These are phyloP conservation scores for Rhagophthalmus giganteus DNA, from an alignment of 2,888 invertebrate species.

Conservation along the genomic window DNA sequence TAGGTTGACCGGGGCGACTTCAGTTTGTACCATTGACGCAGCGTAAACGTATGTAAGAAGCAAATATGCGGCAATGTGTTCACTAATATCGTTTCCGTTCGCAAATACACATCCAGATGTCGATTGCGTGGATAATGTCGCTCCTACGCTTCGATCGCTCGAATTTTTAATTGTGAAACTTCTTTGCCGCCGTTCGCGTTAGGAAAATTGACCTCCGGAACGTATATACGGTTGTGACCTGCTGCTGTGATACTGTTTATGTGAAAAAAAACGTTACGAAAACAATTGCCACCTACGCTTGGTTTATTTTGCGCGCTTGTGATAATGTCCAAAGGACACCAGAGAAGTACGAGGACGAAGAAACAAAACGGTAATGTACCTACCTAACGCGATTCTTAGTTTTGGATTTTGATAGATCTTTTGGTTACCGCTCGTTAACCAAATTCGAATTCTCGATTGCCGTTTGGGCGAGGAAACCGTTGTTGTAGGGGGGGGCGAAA, in stretches of 20 bases:
- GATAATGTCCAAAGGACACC: constrained; percentile 44
- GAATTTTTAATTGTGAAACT: not conserved
- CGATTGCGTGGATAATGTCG: constrained; percentile 27
- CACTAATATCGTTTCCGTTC: constrained; percentile 33
- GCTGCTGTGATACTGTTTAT: not conserved
- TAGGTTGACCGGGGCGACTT: constrained; percentile 34
- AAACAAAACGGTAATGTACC: constrained; percentile 49
- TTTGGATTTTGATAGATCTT: no score
- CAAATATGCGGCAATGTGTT: constrained; percentile 34
- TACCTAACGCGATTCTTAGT: no score
- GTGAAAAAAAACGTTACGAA: not conserved
- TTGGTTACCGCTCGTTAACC: no score
- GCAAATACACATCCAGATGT: constrained; percentile 35
- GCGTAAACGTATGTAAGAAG: not conserved
- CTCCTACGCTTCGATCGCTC: not conserved
- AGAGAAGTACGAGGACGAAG: constrained; percentile 45
- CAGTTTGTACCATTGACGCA: not conserved
- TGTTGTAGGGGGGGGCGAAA: no score
- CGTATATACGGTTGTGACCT: no score
- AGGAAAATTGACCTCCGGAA: no score
- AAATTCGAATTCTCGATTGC: no score
- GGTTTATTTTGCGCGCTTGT: no score
- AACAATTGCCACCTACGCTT: not conserved
- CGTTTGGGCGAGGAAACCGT: no score
- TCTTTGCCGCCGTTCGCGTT: no score